A percentile compares a stretch with the other conserved stretches of the same genome.
Conservation (phyloP, 2,113 vertebrate genomes). For the Apteryx mantelli region DNA sequence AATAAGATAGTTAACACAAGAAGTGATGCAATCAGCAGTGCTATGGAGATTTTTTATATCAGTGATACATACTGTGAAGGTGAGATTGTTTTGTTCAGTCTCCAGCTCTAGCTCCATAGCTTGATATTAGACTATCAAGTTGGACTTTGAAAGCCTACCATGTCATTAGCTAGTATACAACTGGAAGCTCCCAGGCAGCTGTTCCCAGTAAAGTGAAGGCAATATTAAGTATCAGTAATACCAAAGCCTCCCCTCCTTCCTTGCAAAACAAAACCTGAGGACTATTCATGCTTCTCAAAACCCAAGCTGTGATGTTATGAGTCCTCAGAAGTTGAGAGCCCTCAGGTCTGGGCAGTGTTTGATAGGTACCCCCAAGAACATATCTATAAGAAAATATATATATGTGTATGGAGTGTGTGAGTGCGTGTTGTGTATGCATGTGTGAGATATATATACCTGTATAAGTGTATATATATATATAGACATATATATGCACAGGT, state of each 20-base stretch:
- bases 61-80: background rate
- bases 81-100: background rate
- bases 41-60: background rate
- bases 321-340: background rate
- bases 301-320: background rate
- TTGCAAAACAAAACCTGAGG: background rate
- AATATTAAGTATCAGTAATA: background rate
- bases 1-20: background rate
- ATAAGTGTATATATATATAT: too few relatives aligned
- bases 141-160: background rate
- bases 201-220: background rate
- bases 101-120: background rate
- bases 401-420: too few relatives aligned
- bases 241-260: background rate
- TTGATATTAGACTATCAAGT: background rate
- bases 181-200: background rate
- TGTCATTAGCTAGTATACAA: rapidly evolving
- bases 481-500: background rate
- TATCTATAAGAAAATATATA: background rate
- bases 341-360: background rate
- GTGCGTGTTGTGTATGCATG: background rate
- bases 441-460: too few relatives aligned
- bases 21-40: background rate
- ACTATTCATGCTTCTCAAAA: background rate
- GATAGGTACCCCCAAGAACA: background rate